These are phyloP conservation scores for Cetonia aurata DNA, from an alignment of 2,888 invertebrate species.

Conservation along the genomic window DNA sequence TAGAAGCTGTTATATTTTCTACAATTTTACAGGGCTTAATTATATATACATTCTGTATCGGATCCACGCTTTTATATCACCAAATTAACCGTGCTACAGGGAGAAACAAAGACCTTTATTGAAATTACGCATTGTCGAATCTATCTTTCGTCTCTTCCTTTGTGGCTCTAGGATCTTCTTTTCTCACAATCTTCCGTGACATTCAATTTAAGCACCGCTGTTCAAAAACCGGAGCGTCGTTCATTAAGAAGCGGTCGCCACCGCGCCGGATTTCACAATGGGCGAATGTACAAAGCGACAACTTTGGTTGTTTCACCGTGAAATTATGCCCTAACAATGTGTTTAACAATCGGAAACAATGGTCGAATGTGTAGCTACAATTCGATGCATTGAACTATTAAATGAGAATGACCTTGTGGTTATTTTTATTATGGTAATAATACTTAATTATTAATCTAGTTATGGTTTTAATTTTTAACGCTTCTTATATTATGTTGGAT, in stretches of 20 bases:
- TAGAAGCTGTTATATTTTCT: too few relatives aligned
- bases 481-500: too few relatives aligned
- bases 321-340: constrained; percentile 53
- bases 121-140: too few relatives aligned
- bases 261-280: constrained; percentile 39
- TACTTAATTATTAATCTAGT: too few relatives aligned
- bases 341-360: constrained; percentile 54
- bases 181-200: constrained; percentile 12
- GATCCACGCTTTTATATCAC: too few relatives aligned
- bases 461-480: too few relatives aligned
- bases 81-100: too few relatives aligned
- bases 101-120: too few relatives aligned
- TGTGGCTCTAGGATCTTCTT: background rate
- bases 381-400: constrained; percentile 37
- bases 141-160: background rate
- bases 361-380: constrained; percentile 39
- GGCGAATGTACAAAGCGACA: constrained; percentile 27
- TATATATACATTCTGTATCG: too few relatives aligned
- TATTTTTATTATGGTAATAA: constrained; percentile 9
- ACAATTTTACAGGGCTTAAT: too few relatives aligned
- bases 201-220: constrained; percentile 24
- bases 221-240: constrained; percentile 14
- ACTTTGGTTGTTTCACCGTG: constrained; percentile 48
- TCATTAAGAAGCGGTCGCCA: constrained; percentile 37
- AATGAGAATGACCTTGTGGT: constrained; percentile 43